These are phyloP conservation scores for Engraulis encrasicolus DNA, from an alignment of 2,113 vertebrate genomes.

Conservation along the genomic window DNA sequence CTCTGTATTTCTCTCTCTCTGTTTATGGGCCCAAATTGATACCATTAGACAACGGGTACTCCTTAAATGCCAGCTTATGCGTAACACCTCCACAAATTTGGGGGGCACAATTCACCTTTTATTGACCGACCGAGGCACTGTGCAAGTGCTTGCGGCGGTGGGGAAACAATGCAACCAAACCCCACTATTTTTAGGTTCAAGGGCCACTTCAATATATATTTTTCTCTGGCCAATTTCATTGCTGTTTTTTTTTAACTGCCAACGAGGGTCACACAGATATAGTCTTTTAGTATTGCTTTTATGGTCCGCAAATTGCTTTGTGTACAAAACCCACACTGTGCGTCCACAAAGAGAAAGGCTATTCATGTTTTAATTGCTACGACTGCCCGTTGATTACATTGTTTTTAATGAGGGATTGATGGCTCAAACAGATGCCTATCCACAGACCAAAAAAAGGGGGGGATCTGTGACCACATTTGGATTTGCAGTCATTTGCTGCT, in stretches of 20 bases:
- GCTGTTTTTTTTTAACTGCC: not conserved
- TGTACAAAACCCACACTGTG: not conserved
- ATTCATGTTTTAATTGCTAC: not conserved
- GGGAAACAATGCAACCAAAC: not conserved
- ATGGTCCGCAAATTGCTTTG: not conserved
- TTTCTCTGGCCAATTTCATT: not conserved
- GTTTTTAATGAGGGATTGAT: not conserved
- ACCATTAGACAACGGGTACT: constrained; percentile 30
- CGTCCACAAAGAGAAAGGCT: not conserved
- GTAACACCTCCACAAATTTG: constrained; percentile 42
- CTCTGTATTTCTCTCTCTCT: constrained; percentile 19
- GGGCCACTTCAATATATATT: not conserved
- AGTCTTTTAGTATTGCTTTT: not conserved
- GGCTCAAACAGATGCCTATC: not conserved
- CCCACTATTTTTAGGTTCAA: constrained; percentile 8
- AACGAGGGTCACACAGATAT: not conserved
- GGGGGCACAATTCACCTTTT: constrained; percentile 14
- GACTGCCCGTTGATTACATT: not conserved
- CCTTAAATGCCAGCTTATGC: constrained; percentile 43
- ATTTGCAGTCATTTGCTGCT: not conserved
- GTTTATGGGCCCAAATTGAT: constrained; percentile 38
- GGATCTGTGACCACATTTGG: no score
- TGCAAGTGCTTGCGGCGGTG: not conserved
- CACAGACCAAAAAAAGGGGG: no score
- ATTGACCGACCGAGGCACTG: constrained; percentile 11